Conservation (phyloP, 2,113 vertebrate genomes). For the Sylvia atricapilla region DNA sequence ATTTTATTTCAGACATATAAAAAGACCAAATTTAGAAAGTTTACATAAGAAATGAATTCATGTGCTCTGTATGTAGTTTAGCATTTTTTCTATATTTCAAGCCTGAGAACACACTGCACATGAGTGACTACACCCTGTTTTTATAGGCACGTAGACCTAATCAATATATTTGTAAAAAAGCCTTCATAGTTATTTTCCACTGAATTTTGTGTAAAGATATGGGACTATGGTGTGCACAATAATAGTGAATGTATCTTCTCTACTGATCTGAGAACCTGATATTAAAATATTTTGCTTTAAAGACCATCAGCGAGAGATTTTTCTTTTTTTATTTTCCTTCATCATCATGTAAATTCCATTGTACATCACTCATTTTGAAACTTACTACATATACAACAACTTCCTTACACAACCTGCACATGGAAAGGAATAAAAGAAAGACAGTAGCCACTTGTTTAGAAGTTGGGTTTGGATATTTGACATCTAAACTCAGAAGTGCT, state of each 20-base stretch:
- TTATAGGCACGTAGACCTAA: background rate
- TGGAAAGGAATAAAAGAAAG: background rate
- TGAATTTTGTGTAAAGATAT: background rate
- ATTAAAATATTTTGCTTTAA: background rate
- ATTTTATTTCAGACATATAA: background rate
- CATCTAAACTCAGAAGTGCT: background rate
- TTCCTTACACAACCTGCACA: constrained; percentile 9
- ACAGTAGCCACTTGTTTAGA: background rate
- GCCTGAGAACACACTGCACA: background rate
- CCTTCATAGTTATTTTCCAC: background rate
- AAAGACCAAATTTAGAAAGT: background rate
- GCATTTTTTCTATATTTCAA: background rate
- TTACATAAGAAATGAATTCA: background rate
- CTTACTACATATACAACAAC: background rate
- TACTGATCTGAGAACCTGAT: background rate
- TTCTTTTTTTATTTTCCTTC: background rate
- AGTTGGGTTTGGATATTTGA: background rate
- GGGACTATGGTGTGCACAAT: background rate
- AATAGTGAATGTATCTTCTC: background rate
- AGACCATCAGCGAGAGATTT: background rate
- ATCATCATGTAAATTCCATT: background rate
- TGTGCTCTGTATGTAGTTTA: background rate
- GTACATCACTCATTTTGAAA: background rate
- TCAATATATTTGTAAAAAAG: background rate
- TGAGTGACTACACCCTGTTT: background rate